phyloP scores from a whole-genome alignment of 2,113 vertebrate species.

The Albula glossodonta region DNA sequence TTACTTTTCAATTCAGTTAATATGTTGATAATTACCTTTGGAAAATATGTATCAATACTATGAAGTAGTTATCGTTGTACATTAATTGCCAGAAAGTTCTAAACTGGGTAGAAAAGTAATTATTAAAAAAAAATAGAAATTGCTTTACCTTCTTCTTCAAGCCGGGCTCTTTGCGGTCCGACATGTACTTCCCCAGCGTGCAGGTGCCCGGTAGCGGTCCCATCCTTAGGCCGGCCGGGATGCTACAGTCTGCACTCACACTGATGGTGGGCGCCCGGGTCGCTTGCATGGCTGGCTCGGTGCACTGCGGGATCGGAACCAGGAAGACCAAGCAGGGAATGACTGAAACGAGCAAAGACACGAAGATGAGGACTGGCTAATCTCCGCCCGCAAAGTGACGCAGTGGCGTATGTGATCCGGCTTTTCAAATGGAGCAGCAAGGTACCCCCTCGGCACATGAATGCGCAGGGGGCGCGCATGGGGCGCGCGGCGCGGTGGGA shows the following conservation, averaged over 20 bases:
- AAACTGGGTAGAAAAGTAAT: neutral
- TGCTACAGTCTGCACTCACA: slow-evolving; percentile 89
- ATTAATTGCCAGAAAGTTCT: neutral
- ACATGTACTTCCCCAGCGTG: slow-evolving; percentile 94
- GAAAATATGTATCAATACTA: too few species aligned
- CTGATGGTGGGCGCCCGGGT: slow-evolving; percentile 79
- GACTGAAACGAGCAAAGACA: slow-evolving; percentile 58
- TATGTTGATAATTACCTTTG: too few species aligned
- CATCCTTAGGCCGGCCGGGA: slow-evolving; percentile 90
- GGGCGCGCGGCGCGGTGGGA: slow-evolving; percentile 84
- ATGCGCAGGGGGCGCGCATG: slow-evolving; percentile 62
- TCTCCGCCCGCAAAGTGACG: slow-evolving; percentile 94
- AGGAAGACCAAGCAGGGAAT: slow-evolving; percentile 62
- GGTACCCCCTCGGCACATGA: slow-evolving; percentile 74
- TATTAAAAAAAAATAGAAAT: neutral
- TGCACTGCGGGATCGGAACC: slow-evolving; percentile 73
- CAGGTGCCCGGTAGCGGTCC: slow-evolving; percentile 91
- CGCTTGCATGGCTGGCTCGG: slow-evolving; percentile 81
- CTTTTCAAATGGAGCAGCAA: slow-evolving; percentile 89
- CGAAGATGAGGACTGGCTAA: slow-evolving; percentile 78
- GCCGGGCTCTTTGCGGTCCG: slow-evolving; percentile 92
- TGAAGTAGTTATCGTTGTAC: neutral
- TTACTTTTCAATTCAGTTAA: too few species aligned
- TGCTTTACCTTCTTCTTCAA: slow-evolving; percentile 90
- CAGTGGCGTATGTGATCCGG: slow-evolving; percentile 73